Base-by-base conservation (phyloP, 2,888 invertebrate genomes). In the Drosophila stalkeri region DNA sequence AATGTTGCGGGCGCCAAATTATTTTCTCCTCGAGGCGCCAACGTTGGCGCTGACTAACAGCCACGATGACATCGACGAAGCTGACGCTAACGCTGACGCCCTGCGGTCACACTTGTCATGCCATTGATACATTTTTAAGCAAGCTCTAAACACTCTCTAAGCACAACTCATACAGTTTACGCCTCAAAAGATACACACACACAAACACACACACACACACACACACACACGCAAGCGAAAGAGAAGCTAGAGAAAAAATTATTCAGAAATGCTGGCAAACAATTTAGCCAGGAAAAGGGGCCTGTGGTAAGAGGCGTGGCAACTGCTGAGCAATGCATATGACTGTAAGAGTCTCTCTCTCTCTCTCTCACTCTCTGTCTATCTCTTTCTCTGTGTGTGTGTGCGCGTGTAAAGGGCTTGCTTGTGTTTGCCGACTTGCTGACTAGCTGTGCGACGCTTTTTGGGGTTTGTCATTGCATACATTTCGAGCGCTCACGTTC, bases 201-300 rank as follows among this genome's bases (percentile, higher is more conserved):
- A 46, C 20, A 43, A 27, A 62, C 44, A 37, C 47, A 51, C 35
- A 27, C 51, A 39, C 39, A 47, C 11, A 27, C n/a, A 64, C 3
- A 49, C 11, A 46, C 2, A 20, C 8, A 41, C 41, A n/a, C 7
- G 7, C 16, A 12, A 9, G 43, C 23, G 16, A 52, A 60, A 61
- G 18, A 39, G 51, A 20, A 44, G 37, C 54, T 54, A 37, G 66
- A 35, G 57, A 59, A 72, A 80, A 91, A 89, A 91, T 90, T 89
- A 90, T 91, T 90, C 90, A 90, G 86, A 91, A 91, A 90, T 85
- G 86, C 90, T 82, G 78, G 89, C 85, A 90, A 90, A 84, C 90
- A 91, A 85, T 89, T 91, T 91, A 78, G 72, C 76, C 71, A 75
- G 75, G 23, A 81, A 74, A 51, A 70, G 65, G 39, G 75, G 66